Evolutionary conservation across 1,140 invertebrate species (phyloP), one percentile per base, ranked within the genome.

Genomic region (Bacillus rossius): DNA sequence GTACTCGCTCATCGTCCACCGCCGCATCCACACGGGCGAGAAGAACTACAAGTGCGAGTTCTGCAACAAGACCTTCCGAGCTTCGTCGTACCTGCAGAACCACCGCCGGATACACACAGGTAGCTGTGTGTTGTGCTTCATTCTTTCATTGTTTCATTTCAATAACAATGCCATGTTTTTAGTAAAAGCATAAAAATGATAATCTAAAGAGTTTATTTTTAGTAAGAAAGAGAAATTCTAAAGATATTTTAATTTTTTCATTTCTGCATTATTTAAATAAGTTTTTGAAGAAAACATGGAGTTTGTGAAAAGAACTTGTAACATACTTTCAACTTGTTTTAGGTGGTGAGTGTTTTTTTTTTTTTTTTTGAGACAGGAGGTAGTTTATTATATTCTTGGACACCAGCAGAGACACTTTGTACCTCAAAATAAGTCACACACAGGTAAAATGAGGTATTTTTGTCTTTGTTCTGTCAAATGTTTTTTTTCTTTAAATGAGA

Each of bases 91-190:
- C 73, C 71, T 92, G 3, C 84, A 91, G 61, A 89, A 85, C 68
- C 94, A 97, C 72, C 81, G 91, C 59, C 81, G 94, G 56, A 95
- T 96, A 43, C 96, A 98, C 69, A 97, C 92, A 19, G 88, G 85
- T 85, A 66, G 61, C 62, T 8, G 8, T 23, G 4, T 25, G 34
- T 26, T 61, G 17, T 60, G 16, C 8, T 41, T 10, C 8, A 51
- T 8, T 48, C 16, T 20, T 48, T 57, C 20, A 55, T n/a, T 64
- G 56, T 64, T 63, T 55, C 50, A 20, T 20, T 53, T 34, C 37
- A 25, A 42, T n/a, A 38, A 20, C 10, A 13, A 13, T 13, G 38
- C 10, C 38, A 13, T 40, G 10, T 10, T 13, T 4, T 4, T 45
- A 8, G 8, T 45, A 3, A 45, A 45, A 13, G 3, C 3, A 8